Evolutionary conservation across 1,140 invertebrate species (phyloP), one percentile per base, ranked within the genome.

Genomic region (Portunus trituberculatus): DNA sequence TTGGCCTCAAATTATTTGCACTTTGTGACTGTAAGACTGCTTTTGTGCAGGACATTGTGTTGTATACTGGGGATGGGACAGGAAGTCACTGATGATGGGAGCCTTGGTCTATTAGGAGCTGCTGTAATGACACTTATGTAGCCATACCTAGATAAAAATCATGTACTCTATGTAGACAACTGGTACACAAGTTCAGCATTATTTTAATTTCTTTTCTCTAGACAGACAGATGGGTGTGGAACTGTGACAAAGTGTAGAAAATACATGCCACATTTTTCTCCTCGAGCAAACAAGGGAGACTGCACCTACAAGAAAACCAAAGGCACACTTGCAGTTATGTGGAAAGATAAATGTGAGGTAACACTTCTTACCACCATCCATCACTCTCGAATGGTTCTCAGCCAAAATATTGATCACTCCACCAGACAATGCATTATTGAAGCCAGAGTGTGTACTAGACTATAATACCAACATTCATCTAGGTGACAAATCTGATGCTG

Each of bases 231-330:
- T 28, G 29, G 25, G 29, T 31, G 25, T 84, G 82, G 82, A 31
- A 84, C 25, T n/a, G 29, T n/a, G 25, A 84, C 4, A 7, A 84
- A 31, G 25, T 25, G 25, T 84, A 28, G 82, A 28, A 84, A 84
- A 84, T n/a, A 84, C 82, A 28, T 31, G 25, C 82, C 82, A 31
- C 25, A 84, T 84, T 84, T 84, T 84, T 7, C 25, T 84, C 82
- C 82, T 84, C 82, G 6, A 84, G 4, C 82, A 84, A 84, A 84
- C 82, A 84, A 84, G 82, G 82, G 82, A 84, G 29, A 84, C 82
- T n/a, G 25, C 7, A 25, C 29, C 29, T 84, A 84, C 29, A 84
- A 84, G 82, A n/a, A 84, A 84, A 25, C 82, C 82, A 84, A 84
- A 31, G 25, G n/a, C n/a, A 84, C 29, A 84, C 82, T 84, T 7